Conservation (phyloP, 2,113 vertebrate genomes). For the Tenebrosternarchus preto region DNA sequence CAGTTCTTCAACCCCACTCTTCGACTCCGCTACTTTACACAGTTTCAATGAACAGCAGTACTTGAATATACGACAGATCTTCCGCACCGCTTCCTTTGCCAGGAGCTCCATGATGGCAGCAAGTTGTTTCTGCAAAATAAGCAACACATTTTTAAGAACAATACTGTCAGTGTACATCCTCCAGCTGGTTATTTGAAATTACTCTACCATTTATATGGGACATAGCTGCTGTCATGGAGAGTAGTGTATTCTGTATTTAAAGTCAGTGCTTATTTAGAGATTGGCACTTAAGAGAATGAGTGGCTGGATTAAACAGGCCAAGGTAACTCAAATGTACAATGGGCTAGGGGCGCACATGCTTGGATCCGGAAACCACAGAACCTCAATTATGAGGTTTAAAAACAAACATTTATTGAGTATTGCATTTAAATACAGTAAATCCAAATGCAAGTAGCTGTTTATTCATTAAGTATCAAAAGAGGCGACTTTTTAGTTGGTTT, state of each 20-base stretch:
- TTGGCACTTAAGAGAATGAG: background rate
- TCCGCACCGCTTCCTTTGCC: slow-evolving; percentile 64
- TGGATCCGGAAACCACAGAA: too few relatives aligned
- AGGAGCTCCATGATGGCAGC: slow-evolving; percentile 63
- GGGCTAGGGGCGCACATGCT: too few relatives aligned
- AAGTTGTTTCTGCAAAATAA: slow-evolving; percentile 38
- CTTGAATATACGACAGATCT: slow-evolving; percentile 63
- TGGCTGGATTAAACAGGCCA: background rate
- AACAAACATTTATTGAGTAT: too few relatives aligned
- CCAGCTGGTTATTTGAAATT: background rate
- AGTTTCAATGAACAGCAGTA: slow-evolving; percentile 55
- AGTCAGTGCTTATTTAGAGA: background rate
- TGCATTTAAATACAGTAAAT: too few relatives aligned
- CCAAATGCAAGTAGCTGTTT: too few relatives aligned
- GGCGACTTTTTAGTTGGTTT: too few relatives aligned
- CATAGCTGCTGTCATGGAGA: too few relatives aligned
- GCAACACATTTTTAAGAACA: background rate
- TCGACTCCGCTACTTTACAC: background rate
- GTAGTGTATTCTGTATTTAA: background rate
- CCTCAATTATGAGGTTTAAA: too few relatives aligned
- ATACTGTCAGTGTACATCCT: background rate
- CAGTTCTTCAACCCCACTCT: slow-evolving; percentile 42
- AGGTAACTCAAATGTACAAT: too few relatives aligned
- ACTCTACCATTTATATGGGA: background rate
- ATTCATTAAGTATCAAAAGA: too few relatives aligned